These are phyloP conservation scores for Atherinomorus stipes DNA, from an alignment of 2,113 vertebrate species.

Conservation along the genomic window DNA sequence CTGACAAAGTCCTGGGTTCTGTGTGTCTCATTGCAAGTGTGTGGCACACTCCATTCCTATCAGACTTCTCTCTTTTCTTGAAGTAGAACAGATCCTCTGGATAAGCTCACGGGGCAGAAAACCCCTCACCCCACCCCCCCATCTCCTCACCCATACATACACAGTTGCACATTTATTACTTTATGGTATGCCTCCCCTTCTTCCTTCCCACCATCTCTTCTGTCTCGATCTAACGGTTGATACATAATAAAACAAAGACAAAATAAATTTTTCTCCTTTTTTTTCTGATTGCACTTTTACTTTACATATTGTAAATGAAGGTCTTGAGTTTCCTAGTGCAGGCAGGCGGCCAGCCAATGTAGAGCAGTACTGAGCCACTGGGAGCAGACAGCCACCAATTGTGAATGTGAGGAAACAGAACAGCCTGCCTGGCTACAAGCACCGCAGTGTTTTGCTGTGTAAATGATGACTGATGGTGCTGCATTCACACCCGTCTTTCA, in stretches of 20 bases:
- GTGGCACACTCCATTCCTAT: conserved; percentile 70
- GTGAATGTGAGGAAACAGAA: conserved; percentile 54
- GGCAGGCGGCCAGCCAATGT: conserved; percentile 2
- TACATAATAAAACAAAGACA: conserved; percentile 63
- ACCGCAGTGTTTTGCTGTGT: conserved; percentile 17
- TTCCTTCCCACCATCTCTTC: conserved; percentile 30
- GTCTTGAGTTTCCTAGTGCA: conserved; percentile 30
- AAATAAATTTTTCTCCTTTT: conserved; percentile 39
- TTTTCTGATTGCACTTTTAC: conserved; percentile 35
- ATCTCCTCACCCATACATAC: conserved; percentile 27
- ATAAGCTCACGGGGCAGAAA: conserved; percentile 80
- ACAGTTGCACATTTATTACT: conserved; percentile 54
- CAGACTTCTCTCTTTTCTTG: conserved; percentile 66
- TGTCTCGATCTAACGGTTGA: conserved; percentile 45
- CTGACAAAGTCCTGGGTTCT: conserved; percentile 65
- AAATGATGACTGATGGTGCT: conserved; percentile 29
- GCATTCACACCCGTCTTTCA: conserved; percentile 9
- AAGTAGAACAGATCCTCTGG: conserved; percentile 81
- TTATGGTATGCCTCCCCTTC: conserved; percentile 31
- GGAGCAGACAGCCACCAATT: conserved; percentile 39
- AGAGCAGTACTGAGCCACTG: conserved; percentile 10
- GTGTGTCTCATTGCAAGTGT: conserved; percentile 61
- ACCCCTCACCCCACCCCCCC: conserved; percentile 33
- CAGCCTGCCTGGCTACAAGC: conserved; percentile 17
- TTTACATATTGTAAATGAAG: conserved; percentile 42